Evolutionary conservation across 2,888 invertebrate genomes (phyloP).

Genomic region (Lordiphosa andalusiaca): DNA sequence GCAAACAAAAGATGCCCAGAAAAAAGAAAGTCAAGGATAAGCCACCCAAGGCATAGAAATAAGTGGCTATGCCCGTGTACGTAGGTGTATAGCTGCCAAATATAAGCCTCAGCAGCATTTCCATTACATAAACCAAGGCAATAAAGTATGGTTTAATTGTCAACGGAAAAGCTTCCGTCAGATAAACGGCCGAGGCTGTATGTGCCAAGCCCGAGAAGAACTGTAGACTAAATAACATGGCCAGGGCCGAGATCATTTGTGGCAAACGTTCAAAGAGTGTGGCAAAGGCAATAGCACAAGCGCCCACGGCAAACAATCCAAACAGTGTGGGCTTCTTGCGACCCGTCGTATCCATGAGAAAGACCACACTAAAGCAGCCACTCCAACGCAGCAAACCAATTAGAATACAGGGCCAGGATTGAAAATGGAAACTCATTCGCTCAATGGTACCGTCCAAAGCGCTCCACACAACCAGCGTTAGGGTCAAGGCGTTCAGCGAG

Average conservation of each 20-base stretch:
- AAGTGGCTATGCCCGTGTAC: constrained; percentile 33
- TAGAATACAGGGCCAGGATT: constrained; percentile 52
- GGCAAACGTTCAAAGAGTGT: constrained; percentile 31
- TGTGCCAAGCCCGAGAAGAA: constrained; percentile 63
- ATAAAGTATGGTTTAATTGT: constrained; percentile 66
- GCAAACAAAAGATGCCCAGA: constrained; percentile 60
- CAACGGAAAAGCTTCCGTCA: constrained; percentile 76
- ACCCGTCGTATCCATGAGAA: constrained; percentile 63
- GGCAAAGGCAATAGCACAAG: constrained; percentile 61
- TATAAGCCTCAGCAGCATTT: constrained; percentile 58
- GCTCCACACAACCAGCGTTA: constrained; percentile 51
- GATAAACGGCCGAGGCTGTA: constrained; percentile 68
- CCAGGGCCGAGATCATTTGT: constrained; percentile 46
- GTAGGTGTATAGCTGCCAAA: constrained; percentile 36
- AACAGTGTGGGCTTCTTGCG: constrained; percentile 63
- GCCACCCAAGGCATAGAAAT: constrained; percentile 55
- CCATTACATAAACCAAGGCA: constrained; percentile 52
- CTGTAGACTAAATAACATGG: constrained; percentile 56
- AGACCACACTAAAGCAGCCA: constrained; percentile 52
- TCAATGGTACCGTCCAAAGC: constrained; percentile 39
- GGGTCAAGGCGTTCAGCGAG: constrained; percentile 53
- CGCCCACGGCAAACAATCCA: constrained; percentile 53
- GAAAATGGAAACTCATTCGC: constrained; percentile 23
- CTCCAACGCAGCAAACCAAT: constrained; percentile 56
- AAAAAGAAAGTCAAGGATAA: constrained; percentile 55